phyloP scores from a whole-genome alignment of 1,140 invertebrate genomes.

The Rhynchophorus ferrugineus region DNA sequence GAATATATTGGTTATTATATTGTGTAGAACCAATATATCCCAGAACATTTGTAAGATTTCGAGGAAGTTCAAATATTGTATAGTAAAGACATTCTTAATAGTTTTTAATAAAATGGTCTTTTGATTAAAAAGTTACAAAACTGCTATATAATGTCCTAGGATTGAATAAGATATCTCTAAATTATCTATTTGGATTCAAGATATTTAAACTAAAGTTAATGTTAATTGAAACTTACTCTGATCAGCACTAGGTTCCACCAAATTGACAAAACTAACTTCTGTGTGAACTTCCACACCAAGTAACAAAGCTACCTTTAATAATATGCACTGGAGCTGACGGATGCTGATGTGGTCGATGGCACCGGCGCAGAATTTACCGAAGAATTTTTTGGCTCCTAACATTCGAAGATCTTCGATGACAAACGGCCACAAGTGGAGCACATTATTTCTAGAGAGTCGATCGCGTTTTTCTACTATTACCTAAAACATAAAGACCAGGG shows the following conservation, averaged over 20 bases:
- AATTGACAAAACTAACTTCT: slow-evolving; percentile 79
- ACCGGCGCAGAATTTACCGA: slow-evolving; percentile 98
- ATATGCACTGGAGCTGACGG: slow-evolving; percentile 88
- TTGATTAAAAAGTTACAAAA: no score
- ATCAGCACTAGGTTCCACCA: slow-evolving; percentile 69
- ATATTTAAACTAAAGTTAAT: no score
- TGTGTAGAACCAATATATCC: no score
- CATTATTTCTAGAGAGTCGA: slow-evolving; percentile 92
- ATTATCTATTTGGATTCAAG: no score
- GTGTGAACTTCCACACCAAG: slow-evolving; percentile 96
- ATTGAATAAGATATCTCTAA: no score
- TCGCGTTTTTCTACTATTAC: slow-evolving; percentile 88
- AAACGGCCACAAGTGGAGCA: slow-evolving; percentile 97
- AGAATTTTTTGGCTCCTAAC: slow-evolving; percentile 97
- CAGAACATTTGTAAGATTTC: no score
- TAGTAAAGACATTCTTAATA: no score
- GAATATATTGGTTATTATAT: no score
- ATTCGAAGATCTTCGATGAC: slow-evolving; percentile 92
- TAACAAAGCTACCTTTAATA: slow-evolving; percentile 90
- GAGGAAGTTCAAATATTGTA: no score
- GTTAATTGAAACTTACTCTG: slow-evolving; percentile 53
- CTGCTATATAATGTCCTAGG: no score
- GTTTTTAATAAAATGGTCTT: no score
- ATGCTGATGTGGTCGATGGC: slow-evolving; percentile 99
- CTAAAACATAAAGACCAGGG: slow-evolving; percentile 33